Evolutionary conservation across 2,113 vertebrate genomes (phyloP), one percentile per base, ranked within the genome.

Genomic region (Rana temporaria): DNA sequence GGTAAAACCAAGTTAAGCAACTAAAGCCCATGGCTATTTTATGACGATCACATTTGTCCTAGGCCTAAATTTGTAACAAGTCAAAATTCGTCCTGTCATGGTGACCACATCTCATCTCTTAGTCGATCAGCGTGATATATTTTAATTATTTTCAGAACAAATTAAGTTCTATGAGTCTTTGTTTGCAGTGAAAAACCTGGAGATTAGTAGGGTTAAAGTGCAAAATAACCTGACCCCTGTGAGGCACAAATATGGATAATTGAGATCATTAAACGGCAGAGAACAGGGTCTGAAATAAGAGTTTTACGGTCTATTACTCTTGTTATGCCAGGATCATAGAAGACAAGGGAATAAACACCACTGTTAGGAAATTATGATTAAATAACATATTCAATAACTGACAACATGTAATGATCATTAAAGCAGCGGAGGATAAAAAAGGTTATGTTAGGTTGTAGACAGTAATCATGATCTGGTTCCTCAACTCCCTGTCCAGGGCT

Each of bases 121-220:
- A 68, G 55, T 22, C 14, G 30, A n/a, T 59, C 30, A 38, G 1
- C 19, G 26, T 67, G 52, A 9, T 56, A 14, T 19, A 48, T 22
- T 20, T 26, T 22, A 67, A 78, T 78, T 68, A 68, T 32, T 30
- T n/a, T 18, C 19, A 38, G 12, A 69, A 69, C 22, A 3, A 18
- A 70, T 38, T 53, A 59, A 59, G 6, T 38, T 38, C 19, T 38
- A 34, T n/a, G 38, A 63, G 53, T 69, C 20, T 42, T 18, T 79
- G 64, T 30, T 69, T 79, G 68, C 77, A 20, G 30, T 53, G 30
- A 79, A 20, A 67, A 68, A 53, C 52, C 22, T 78, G 62, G 22
- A 53, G 24, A 79, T 68, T 32, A 68, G 20, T n/a, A 15, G 7
- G 42, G 24, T 30, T 56, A 55, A 52, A 79, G 26, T 34, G 30